Evolutionary conservation across 2,797 vertebrate genomes (phyloP).

Genomic region (Malacoraja senta): DNA sequence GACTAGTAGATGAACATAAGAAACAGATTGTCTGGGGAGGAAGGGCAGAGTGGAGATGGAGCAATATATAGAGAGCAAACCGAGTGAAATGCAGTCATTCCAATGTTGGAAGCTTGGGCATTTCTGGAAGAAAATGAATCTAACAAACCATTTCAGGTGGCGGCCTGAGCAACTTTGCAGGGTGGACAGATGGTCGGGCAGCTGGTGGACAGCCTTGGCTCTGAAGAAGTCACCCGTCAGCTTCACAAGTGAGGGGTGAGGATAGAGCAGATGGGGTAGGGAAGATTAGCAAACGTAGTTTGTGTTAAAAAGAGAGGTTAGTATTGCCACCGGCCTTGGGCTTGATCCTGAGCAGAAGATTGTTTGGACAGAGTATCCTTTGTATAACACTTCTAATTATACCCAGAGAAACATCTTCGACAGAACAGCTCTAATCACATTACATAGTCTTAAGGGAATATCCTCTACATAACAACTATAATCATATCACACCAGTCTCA

Average conservation of each 20-base stretch:
- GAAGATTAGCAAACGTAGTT: neutral
- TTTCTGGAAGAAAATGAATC: neutral
- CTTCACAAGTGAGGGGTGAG: neutral
- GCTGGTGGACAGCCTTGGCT: neutral
- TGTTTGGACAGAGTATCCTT: slow-evolving; percentile 15
- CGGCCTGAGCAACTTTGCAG: neutral
- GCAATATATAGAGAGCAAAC: neutral
- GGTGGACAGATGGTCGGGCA: neutral
- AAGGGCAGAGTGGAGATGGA: neutral
- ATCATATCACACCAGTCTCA: slow-evolving; percentile 26
- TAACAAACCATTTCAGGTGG: neutral
- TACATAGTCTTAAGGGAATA: slow-evolving; percentile 33
- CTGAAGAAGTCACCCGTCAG: neutral
- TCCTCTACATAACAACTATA: slow-evolving; percentile 31
- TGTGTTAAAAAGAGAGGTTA: neutral
- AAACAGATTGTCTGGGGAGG: neutral
- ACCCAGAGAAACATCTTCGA: slow-evolving; percentile 16
- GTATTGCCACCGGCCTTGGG: neutral
- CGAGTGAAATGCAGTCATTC: neutral
- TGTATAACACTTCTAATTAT: slow-evolving; percentile 31
- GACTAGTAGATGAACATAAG: neutral
- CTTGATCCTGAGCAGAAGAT: neutral
- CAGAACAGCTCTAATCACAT: slow-evolving; percentile 32
- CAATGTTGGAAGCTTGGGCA: neutral
- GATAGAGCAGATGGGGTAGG: neutral